A percentile compares a stretch with the other conserved stretches of the same genome.
These are phyloP conservation scores for Threskiornis aethiopicus DNA, from an alignment of 2,797 vertebrate genomes.

Conservation along the genomic window DNA sequence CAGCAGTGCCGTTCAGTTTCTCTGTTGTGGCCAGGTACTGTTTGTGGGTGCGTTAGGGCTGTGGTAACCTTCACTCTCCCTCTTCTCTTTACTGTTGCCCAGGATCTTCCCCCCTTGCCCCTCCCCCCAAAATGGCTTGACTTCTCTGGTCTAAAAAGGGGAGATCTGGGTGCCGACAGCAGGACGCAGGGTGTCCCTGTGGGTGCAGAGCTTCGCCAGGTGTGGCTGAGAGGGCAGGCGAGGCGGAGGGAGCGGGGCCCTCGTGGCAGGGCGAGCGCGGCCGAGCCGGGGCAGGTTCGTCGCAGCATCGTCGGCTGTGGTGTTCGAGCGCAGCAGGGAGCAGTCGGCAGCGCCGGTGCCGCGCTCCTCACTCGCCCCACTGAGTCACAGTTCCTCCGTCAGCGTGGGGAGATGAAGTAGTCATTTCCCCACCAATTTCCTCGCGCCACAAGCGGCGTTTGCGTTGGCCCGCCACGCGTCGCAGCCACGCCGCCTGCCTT, in stretches of 20 bases:
- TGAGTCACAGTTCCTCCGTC: background rate
- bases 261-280: accelerated
- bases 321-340: background rate
- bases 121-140: background rate
- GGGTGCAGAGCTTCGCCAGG: background rate
- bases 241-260: no score
- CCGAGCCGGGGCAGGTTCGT: no score
- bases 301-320: accelerated
- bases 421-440: background rate
- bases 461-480: accelerated
- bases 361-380: accelerated
- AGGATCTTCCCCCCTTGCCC: background rate
- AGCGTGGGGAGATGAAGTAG: accelerated
- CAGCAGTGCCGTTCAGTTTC: accelerated
- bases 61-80: background rate
- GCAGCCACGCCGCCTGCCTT: accelerated
- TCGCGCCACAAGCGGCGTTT: accelerated
- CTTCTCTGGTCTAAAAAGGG: background rate
- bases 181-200: accelerated
- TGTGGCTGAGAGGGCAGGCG: accelerated
- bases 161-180: background rate
- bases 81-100: background rate
- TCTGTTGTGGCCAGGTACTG: background rate
- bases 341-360: accelerated
- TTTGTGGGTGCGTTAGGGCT: background rate